These are phyloP conservation scores for Piaya cayana DNA, from an alignment of 2,113 vertebrate species.

Conservation along the genomic window DNA sequence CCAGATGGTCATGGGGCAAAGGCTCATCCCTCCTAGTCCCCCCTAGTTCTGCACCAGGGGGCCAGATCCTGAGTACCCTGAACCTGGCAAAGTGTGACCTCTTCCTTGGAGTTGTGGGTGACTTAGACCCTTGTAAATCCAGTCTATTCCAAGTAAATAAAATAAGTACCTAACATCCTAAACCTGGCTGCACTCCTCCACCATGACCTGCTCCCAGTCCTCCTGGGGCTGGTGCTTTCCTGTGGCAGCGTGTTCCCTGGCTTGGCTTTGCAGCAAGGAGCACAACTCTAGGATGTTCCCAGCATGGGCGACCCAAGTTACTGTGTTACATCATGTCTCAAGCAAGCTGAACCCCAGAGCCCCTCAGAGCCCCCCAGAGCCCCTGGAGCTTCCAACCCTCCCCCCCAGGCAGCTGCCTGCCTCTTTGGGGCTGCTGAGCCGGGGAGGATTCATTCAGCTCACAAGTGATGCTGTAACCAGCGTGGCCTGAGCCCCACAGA, in stretches of 20 bases:
- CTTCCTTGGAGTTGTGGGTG: not conserved
- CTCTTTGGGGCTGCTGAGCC: not conserved
- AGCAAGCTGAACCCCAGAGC: not conserved
- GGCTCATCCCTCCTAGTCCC: not conserved
- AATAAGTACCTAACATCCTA: not conserved
- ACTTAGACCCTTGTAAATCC: not conserved
- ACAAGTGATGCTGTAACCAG: not conserved
- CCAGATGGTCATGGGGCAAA: not conserved
- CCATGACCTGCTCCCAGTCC: not conserved
- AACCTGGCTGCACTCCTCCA: not conserved
- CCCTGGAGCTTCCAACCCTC: not conserved
- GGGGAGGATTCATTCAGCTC: not conserved
- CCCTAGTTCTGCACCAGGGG: not conserved
- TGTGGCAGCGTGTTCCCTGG: fast-evolving
- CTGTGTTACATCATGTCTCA: not conserved
- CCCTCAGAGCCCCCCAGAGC: not conserved
- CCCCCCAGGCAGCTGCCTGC: not conserved
- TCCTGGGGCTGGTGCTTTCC: not conserved
- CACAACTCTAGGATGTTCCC: fast-evolving
- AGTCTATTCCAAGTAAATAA: not conserved
- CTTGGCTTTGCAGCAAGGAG: not conserved
- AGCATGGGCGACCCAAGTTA: fast-evolving
- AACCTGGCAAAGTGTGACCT: not conserved
- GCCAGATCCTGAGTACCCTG: not conserved
- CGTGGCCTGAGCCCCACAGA: fast-evolving